Base-by-base conservation (phyloP, 2,888 invertebrate genomes). In the Pseudococcus jackbeardsleyi region DNA sequence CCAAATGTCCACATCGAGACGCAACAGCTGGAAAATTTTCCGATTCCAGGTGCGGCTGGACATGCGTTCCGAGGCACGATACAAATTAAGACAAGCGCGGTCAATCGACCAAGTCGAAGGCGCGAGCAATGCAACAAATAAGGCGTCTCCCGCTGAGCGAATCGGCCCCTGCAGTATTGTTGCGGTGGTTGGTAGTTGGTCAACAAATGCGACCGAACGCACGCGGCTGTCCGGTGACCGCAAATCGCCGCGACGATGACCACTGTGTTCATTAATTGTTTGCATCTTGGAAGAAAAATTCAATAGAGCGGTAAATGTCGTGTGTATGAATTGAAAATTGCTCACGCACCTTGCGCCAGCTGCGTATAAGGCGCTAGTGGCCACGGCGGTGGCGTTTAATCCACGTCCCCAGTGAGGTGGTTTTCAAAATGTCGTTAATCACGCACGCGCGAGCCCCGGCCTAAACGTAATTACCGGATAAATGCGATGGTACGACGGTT, bases 51-150 rank as follows among this genome's bases (percentile, higher is more conserved):
- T 85, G 85, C 8, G 26, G 64, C n/a, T 19, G 9, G 11, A 85
- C 42, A 19, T 9, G 19, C 33, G 54, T 26, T 85, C 54, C 12
- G 48, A 50, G 48, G 48, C 54, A 54, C n/a, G 54, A 22, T 85
- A 85, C 85, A 85, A 85, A 85, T 85, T 85, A 85, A 85, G 85
- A 85, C 64, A 85, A 85, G 85, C 85, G 59, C 85, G 64, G 85
- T 85, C 85, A 85, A 85, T 85, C 85, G 64, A 42, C n/a, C n/a
- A 54, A 15, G 42, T 85, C 19, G 85, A 85, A 85, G 85, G 85
- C 85, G 85, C 59, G 85, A 85, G 59, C 64, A 77, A 77, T 4
- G 54, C 54, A 54, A 54, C 77, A 77, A 72, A 72, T 72, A 68
- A 68, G 68, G 33, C 15, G 12, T 6, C 77, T 77, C 77, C 77